Percentiles rank a stretch among this genome's conserved stretches.
Evolutionary conservation across 2,113 vertebrate species (phyloP).

Genomic region (Carassius auratus): DNA sequence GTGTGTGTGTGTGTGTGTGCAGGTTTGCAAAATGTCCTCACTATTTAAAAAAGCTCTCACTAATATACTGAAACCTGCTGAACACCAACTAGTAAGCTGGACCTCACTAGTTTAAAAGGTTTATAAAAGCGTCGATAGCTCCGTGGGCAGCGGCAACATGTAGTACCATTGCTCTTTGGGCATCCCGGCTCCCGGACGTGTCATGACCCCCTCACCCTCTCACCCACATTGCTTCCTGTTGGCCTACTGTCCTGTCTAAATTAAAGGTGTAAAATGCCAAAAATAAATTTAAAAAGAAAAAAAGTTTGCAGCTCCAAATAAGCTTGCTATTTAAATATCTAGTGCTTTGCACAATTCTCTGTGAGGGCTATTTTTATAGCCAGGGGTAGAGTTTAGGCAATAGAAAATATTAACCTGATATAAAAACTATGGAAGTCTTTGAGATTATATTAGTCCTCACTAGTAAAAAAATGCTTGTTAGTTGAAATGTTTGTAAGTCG

Average conservation of each 20-base stretch:
- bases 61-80: not conserved
- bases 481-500: not conserved
- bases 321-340: not conserved
- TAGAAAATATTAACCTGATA: not conserved
- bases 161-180: too few species aligned
- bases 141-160: too few species aligned
- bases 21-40: not conserved
- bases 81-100: not conserved
- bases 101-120: not conserved
- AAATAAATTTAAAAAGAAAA: not conserved
- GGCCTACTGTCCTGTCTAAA: too few species aligned
- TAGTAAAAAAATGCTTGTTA: not conserved
- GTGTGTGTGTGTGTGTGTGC: too few species aligned
- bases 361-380: not conserved
- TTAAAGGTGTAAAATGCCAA: too few species aligned
- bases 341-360: not conserved
- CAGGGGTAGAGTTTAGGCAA: not conserved
- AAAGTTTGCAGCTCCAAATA: not conserved
- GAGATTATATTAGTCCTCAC: not conserved
- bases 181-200: too few species aligned
- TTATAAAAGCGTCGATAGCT: not conserved
- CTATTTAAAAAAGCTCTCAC: not conserved
- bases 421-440: not conserved
- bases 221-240: too few species aligned
- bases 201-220: too few species aligned